Conservation (phyloP, 2,113 vertebrate species). For the Camelus dromedarius region DNA sequence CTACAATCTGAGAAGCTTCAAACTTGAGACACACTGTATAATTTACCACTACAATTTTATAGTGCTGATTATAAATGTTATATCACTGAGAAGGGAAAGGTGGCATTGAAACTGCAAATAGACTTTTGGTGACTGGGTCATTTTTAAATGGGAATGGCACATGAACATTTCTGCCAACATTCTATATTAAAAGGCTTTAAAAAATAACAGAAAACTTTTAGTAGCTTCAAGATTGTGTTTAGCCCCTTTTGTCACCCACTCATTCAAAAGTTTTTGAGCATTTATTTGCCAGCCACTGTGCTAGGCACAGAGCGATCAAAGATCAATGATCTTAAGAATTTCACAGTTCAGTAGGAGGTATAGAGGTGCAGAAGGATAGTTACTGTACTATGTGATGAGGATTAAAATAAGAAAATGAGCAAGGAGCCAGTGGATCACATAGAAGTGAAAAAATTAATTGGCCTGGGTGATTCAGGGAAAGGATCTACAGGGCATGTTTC, state of each 20-base stretch:
- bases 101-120: neutral
- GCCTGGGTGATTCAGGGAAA: neutral
- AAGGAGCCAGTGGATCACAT: neutral
- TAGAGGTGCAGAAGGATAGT: neutral
- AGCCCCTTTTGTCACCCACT: neutral
- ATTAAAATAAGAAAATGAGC: slow-evolving; percentile 31
- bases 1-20: slow-evolving; percentile 19
- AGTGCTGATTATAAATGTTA: neutral
- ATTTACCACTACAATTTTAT: neutral
- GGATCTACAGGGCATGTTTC: neutral
- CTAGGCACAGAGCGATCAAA: neutral
- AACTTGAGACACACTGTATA: neutral
- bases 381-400: neutral
- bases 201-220: neutral
- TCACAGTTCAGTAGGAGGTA: neutral
- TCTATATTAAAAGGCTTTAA: neutral
- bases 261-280: neutral
- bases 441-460: neutral
- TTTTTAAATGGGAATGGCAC: neutral
- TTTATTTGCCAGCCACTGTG: neutral
- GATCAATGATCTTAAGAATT: neutral
- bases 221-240: neutral
- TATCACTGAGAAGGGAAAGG: neutral
- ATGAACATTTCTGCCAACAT: neutral
- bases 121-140: neutral